Evolutionary conservation across 1,140 invertebrate genomes (phyloP).

Genomic region (Stenopsyche tienmushanensis): DNA sequence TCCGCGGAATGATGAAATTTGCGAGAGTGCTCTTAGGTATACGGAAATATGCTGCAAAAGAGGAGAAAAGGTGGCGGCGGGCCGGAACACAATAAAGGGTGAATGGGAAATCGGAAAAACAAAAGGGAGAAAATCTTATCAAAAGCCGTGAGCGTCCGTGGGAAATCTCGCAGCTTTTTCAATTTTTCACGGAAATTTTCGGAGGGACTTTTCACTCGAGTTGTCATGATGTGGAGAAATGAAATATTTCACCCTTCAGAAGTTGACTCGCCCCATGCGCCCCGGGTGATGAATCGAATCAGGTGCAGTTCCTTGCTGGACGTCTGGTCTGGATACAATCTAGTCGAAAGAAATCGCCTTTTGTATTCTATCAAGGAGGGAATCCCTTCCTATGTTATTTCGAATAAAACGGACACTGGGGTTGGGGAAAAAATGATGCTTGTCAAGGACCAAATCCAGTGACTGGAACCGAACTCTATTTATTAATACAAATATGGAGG

Average conservation of each 20-base stretch:
- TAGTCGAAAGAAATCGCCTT: too few relatives aligned
- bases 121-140: conserved; percentile 27
- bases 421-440: too few relatives aligned
- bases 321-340: too few relatives aligned
- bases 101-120: conserved; percentile 24
- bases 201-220: background rate
- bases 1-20: conserved; percentile 18
- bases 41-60: conserved; percentile 1
- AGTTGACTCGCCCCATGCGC: too few relatives aligned
- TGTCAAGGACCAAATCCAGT: too few relatives aligned
- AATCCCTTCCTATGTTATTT: too few relatives aligned
- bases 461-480: too few relatives aligned
- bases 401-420: too few relatives aligned
- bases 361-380: too few relatives aligned
- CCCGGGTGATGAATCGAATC: background rate
- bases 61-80: background rate
- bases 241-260: background rate
- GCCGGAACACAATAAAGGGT: conserved; percentile 11
- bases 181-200: conserved; percentile 4
- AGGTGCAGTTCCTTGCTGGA: too few relatives aligned
- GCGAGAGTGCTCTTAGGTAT: conserved; percentile 19
- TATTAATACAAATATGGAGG: too few relatives aligned
- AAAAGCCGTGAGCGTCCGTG: conserved; percentile 21
- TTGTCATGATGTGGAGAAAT: background rate
- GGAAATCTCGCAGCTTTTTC: conserved; percentile 25